These are phyloP conservation scores for Botrylloides violaceus DNA, from an alignment of 23 tunicate genomes.

Conservation along the genomic window DNA sequence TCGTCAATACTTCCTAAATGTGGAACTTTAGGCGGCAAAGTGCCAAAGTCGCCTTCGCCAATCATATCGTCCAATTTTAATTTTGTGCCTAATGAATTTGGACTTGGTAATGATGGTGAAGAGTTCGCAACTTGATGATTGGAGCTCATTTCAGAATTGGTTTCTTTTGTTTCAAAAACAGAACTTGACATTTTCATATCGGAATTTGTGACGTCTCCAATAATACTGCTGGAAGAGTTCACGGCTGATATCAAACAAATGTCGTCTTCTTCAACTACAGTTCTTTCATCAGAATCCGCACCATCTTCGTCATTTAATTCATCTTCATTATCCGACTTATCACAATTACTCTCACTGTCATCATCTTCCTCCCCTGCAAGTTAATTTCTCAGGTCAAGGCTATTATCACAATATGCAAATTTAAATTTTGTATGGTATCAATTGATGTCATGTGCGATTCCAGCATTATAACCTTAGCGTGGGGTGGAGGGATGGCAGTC, in stretches of 20 bases:
- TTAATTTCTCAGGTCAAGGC: neutral
- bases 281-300: neutral
- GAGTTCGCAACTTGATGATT: neutral
- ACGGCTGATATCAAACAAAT: conserved; percentile 22
- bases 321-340: neutral
- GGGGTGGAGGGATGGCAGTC: too few relatives aligned
- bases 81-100: neutral
- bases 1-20: neutral
- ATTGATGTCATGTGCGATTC: too few relatives aligned
- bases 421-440: too few relatives aligned
- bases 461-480: too few relatives aligned
- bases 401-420: neutral
- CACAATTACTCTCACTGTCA: conserved; percentile 8
- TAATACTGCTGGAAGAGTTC: conserved; percentile 17
- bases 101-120: neutral
- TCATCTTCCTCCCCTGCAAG: conserved; percentile 1
- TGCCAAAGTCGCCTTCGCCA: neutral
- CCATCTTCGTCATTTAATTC: neutral
- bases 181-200: conserved; percentile 4
- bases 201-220: conserved; percentile 1
- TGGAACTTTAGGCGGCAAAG: neutral
- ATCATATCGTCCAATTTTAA: neutral
- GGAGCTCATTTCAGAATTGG: neutral
- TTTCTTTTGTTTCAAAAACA: neutral
- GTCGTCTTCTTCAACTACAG: conserved; percentile 17